These are phyloP conservation scores for Petaurus breviceps DNA, from an alignment of 2,113 vertebrate genomes.

Conservation along the genomic window DNA sequence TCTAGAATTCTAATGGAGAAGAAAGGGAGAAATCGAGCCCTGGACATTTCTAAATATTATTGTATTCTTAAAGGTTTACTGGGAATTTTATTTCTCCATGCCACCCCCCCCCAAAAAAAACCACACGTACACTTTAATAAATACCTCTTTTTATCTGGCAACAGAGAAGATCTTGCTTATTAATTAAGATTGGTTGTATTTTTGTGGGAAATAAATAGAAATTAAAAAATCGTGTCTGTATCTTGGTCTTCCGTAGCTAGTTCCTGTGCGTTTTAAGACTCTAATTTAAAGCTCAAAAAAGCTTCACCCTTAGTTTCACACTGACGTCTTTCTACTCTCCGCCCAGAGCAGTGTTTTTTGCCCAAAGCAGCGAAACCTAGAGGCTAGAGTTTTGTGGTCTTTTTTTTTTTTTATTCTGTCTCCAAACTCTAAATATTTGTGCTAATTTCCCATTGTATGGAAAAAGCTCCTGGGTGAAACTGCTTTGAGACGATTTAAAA, in stretches of 20 bases:
- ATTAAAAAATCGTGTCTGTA: neutral
- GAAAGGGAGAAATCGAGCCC: neutral
- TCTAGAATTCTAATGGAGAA: neutral
- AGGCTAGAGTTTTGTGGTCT: no score
- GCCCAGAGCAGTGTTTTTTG: conserved; percentile 12
- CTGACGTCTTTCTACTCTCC: conserved; percentile 27
- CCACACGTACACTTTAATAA: neutral
- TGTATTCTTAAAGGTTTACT: neutral
- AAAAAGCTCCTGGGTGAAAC: conserved; percentile 57
- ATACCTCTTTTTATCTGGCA: neutral
- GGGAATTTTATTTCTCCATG: neutral
- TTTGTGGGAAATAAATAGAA: neutral
- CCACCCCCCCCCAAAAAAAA: no score
- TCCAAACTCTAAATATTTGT: conserved; percentile 66
- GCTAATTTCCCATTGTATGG: conserved; percentile 77
- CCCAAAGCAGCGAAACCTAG: neutral
- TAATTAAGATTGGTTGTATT: conserved; percentile 14
- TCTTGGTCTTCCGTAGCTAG: neutral
- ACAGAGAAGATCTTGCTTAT: conserved; percentile 35
- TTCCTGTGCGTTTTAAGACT: neutral
- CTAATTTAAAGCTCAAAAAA: neutral
- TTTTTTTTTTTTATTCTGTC: neutral
- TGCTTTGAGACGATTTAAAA: neutral
- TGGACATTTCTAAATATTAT: neutral
- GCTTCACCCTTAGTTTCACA: neutral